These are phyloP conservation scores for Hoplodrina blanda DNA, from an alignment of 2,888 invertebrate species.

Conservation along the genomic window DNA sequence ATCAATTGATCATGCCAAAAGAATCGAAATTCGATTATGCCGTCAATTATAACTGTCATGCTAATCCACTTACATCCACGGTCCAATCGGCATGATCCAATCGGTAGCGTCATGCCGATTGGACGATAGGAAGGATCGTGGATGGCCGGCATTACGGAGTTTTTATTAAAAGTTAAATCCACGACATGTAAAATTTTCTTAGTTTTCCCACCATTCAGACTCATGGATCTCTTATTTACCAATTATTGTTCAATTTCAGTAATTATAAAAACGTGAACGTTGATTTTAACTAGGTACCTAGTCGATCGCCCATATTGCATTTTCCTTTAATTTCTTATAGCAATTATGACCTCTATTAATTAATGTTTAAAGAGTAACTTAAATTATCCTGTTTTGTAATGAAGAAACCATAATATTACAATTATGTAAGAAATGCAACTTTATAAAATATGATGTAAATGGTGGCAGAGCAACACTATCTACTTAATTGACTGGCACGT, in stretches of 20 bases:
- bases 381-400: background rate
- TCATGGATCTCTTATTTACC: background rate
- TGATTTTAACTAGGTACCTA: background rate
- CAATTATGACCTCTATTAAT: background rate
- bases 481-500: slow-evolving; percentile 7
- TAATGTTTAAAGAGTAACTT: background rate
- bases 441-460: background rate
- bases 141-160: too few relatives aligned
- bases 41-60: too few relatives aligned
- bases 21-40: too few relatives aligned
- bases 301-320: background rate
- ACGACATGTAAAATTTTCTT: background rate
- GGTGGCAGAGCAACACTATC: background rate
- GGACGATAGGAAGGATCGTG: too few relatives aligned
- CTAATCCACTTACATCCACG: too few relatives aligned
- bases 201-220: background rate
- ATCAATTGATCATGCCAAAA: too few relatives aligned
- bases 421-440: too few relatives aligned
- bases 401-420: background rate
- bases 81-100: too few relatives aligned
- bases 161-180: background rate
- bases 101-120: too few relatives aligned
- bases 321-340: background rate
- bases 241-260: background rate
- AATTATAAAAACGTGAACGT: background rate